Conservation (phyloP, 2,888 invertebrate species). For the Ptycholaimellus sp. region DNA sequence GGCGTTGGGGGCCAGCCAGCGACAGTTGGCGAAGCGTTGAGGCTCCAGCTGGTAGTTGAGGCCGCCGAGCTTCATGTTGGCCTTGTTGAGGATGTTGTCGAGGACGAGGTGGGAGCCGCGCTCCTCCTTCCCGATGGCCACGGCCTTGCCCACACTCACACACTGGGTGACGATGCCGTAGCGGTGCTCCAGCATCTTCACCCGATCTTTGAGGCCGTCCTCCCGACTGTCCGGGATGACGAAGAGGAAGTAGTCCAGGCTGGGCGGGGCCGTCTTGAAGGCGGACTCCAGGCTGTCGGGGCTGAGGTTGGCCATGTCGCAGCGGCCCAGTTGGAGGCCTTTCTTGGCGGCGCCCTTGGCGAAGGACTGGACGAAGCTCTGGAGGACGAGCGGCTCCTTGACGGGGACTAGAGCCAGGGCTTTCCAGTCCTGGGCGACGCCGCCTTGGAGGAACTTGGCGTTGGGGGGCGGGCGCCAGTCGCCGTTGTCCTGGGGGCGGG, state of each 20-base stretch:
- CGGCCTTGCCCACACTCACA: constrained; percentile 11
- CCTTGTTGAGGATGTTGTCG: constrained; percentile 15
- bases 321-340: background rate
- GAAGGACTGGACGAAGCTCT: too few species aligned
- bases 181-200: constrained; percentile 11
- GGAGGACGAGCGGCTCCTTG: too few species aligned
- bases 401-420: too few species aligned
- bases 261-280: background rate
- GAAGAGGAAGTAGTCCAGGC: background rate
- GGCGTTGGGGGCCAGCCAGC: background rate
- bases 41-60: constrained; percentile 10
- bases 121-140: constrained; percentile 5
- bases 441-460: too few species aligned
- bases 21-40: background rate
- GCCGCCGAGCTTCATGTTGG: constrained; percentile 16
- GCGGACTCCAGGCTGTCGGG: background rate
- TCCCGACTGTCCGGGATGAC: constrained; percentile 3
- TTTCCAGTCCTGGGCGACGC: too few species aligned
- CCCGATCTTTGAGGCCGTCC: constrained; percentile 3
- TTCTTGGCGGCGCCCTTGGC: background rate
- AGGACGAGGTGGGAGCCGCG: constrained; percentile 7
- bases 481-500: too few species aligned
- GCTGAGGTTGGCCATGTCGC: background rate
- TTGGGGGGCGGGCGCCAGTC: too few species aligned
- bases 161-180: constrained; percentile 14